Evolutionary conservation across 2,888 invertebrate species (phyloP), one percentile per base, ranked within the genome.

Genomic region (Drosophila dives): DNA sequence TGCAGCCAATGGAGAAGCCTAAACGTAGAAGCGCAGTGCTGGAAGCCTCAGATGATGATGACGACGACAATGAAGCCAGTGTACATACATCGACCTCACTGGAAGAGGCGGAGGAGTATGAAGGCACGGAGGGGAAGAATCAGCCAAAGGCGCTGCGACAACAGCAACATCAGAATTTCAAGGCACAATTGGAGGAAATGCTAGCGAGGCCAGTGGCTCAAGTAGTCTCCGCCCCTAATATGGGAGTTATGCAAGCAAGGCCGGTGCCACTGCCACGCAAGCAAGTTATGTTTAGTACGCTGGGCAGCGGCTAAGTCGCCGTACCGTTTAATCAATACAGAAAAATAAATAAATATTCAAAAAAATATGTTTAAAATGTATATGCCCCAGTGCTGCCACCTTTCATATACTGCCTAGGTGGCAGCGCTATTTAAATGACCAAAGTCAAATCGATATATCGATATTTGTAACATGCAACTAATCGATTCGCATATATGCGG

Each of bases 191-290:
- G 34, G 91, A 93, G 42, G 75, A 80, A 34, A 82, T 93, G 29
- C 67, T 89, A 70, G 51, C 90, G 78, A 53, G 73, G 36, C 88
- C 92, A 75, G 33, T 81, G 75, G 62, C 83, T 73, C 49, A 83
- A 68, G 51, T 90, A 73, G 53, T 17, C 50, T 59, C 65, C 33
- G 76, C 62, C 12, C 38, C 74, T 11, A 68, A 60, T 8, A n/a
- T 40, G 8, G 64, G 49, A 5, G 67, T 72, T 42, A 42, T 63
- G 23, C 54, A 53, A 32, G 20, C 63, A 15, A 81, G 75, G 34
- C 92, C 93, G 0, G 77, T 92, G 3, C 93, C 93, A 0, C 34
- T 92, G 54, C 92, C 93, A 11, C 90, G 93, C 7, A 93, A 92
- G 62, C 90, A 90, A 7, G 93, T 93, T 6, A 91, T 92, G 91